A percentile compares a stretch with the other conserved stretches of the same genome.
These are phyloP conservation scores for Apistogramma diplotaenia DNA, from an alignment of 2,113 vertebrate genomes.

Conservation along the genomic window DNA sequence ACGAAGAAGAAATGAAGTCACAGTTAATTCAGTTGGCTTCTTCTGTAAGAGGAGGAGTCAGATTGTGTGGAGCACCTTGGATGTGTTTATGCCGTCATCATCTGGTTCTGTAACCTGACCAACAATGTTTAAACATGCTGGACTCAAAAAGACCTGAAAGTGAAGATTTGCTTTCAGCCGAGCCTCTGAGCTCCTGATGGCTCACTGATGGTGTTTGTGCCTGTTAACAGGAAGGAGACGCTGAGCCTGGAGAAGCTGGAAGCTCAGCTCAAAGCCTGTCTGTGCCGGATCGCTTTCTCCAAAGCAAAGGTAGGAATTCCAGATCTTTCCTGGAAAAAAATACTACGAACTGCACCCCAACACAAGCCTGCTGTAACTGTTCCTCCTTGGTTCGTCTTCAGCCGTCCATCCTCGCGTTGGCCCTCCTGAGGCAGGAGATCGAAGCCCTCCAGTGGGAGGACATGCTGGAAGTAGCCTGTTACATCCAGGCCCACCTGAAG, in stretches of 20 bases:
- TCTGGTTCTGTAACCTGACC: not conserved
- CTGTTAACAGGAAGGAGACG: constrained; percentile 81
- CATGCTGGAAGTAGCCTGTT: constrained; percentile 85
- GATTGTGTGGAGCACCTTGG: no score
- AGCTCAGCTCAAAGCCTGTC: constrained; percentile 96
- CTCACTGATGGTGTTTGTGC: not conserved
- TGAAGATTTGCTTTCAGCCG: not conserved
- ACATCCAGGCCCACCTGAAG: constrained; percentile 87
- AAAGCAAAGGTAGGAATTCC: constrained; percentile 90
- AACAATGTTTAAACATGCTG: not conserved
- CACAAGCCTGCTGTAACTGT: not conserved
- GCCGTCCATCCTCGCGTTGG: constrained; percentile 94
- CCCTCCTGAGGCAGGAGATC: constrained; percentile 90
- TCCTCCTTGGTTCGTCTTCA: constrained; percentile 46
- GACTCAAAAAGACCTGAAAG: not conserved
- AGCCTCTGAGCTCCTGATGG: no score
- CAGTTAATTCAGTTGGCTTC: not conserved
- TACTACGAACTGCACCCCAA: not conserved
- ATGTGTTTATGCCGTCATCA: not conserved
- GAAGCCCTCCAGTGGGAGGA: constrained; percentile 86
- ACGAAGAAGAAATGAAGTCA: no score
- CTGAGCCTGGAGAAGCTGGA: constrained; percentile 93
- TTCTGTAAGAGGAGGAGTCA: not conserved
- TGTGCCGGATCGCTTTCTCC: constrained; percentile 90
- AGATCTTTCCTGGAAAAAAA: not conserved